A percentile compares a stretch with the other conserved stretches of the same genome.
Evolutionary conservation across 1,140 invertebrate genomes (phyloP).

Genomic region (Pararge aegeria): DNA sequence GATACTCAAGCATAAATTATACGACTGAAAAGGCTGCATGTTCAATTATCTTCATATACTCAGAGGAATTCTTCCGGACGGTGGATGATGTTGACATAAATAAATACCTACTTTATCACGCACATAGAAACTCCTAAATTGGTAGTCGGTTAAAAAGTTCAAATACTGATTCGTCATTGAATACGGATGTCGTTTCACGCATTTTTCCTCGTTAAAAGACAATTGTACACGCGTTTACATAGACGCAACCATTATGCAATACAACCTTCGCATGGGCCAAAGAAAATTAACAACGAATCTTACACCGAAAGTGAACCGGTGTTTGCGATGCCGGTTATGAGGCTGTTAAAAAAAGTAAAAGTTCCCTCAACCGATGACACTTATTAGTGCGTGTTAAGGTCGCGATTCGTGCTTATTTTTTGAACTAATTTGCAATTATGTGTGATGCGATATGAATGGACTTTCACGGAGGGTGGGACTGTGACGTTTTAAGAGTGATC

Average conservation of each 20-base stretch:
- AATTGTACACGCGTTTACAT: not conserved
- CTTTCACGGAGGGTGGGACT: slow-evolving; percentile 47
- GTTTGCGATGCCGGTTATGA: slow-evolving; percentile 23
- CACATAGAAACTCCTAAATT: no score
- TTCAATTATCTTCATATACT: no score
- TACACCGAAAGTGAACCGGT: slow-evolving; percentile 38
- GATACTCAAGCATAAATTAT: no score
- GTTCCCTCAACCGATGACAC: slow-evolving; percentile 23
- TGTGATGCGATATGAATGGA: slow-evolving; percentile 42
- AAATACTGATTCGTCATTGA: not conserved
- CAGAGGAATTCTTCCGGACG: no score
- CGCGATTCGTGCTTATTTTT: slow-evolving; percentile 26
- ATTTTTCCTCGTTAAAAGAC: not conserved
- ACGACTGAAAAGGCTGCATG: no score
- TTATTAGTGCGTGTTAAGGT: slow-evolving; percentile 36
- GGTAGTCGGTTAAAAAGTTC: no score
- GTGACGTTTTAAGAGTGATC: slow-evolving; percentile 8
- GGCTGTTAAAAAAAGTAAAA: slow-evolving; percentile 49
- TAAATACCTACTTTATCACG: no score
- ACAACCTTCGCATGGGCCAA: slow-evolving; percentile 17
- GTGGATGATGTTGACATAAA: no score
- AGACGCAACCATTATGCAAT: slow-evolving; percentile 23
- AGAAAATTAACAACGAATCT: slow-evolving; percentile 20
- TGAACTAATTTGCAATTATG: slow-evolving; percentile 37
- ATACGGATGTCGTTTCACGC: not conserved